Conservation (phyloP, 2,888 invertebrate species). For the Macrosiphum euphorbiae region DNA sequence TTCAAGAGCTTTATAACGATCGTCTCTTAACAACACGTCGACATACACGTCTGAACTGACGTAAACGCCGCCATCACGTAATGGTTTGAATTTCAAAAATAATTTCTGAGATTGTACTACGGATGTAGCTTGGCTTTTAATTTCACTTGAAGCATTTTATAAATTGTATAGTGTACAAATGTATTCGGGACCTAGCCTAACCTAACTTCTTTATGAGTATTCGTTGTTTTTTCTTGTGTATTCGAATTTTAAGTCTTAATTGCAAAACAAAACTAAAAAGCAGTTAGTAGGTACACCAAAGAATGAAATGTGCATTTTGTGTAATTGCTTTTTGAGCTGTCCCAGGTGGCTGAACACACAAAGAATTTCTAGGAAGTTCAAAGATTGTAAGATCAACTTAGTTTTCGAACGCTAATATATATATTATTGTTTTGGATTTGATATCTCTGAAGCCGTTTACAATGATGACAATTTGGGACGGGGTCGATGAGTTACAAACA, state of each 20-base stretch:
- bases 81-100: neutral
- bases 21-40: neutral
- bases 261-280: neutral
- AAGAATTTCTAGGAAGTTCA: neutral
- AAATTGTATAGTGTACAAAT: neutral
- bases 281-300: neutral
- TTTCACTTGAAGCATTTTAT: neutral
- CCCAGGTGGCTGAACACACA: neutral
- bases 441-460: neutral
- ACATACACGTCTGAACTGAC: neutral
- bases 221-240: neutral
- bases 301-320: neutral
- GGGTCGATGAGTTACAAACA: neutral
- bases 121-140: neutral
- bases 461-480: neutral
- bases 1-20: neutral
- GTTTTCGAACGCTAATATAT: neutral
- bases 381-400: neutral
- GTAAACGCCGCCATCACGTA: neutral
- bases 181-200: neutral
- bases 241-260: neutral
- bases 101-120: neutral
- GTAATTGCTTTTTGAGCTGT: neutral
- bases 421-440: conserved; percentile 10
- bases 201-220: neutral